These are phyloP conservation scores for Rapana venosa DNA, from an alignment of 2,888 invertebrate genomes.

Conservation along the genomic window DNA sequence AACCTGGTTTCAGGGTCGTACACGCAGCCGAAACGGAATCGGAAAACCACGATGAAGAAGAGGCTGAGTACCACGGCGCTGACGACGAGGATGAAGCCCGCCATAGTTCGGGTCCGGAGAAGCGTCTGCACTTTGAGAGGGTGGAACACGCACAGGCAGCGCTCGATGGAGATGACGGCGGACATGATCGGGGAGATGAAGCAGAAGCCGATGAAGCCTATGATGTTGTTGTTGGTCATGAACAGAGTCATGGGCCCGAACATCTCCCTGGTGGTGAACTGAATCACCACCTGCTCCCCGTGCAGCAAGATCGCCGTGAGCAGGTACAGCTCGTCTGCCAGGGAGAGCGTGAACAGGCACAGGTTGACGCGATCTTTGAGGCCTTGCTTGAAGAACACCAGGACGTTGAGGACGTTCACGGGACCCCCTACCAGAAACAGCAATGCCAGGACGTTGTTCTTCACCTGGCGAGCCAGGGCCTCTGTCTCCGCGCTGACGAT, in stretches of 20 bases:
- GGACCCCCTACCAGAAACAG: too few species aligned
- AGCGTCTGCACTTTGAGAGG: not conserved
- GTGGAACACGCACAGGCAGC: constrained; percentile 8
- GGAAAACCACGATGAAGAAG: not conserved
- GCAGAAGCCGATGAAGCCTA: not conserved
- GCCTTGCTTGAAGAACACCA: too few species aligned
- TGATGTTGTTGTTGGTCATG: not conserved
- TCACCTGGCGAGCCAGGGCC: too few species aligned
- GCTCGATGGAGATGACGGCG: not conserved
- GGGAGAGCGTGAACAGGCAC: too few species aligned
- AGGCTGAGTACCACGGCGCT: not conserved
- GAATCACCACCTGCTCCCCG: not conserved
- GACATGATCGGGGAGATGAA: not conserved
- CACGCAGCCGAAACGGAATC: not conserved
- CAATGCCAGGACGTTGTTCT: too few species aligned
- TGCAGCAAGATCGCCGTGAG: not conserved
- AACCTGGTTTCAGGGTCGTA: not conserved
- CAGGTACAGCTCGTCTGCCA: too few species aligned
- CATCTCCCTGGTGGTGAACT: not conserved
- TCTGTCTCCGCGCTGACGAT: too few species aligned
- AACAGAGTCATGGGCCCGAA: not conserved
- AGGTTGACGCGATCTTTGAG: too few species aligned
- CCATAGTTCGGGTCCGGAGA: not conserved
- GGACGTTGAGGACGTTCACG: too few species aligned
- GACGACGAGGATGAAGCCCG: not conserved